phyloP scores from a whole-genome alignment of 2,113 vertebrate genomes.

The Coturnix japonica region DNA sequence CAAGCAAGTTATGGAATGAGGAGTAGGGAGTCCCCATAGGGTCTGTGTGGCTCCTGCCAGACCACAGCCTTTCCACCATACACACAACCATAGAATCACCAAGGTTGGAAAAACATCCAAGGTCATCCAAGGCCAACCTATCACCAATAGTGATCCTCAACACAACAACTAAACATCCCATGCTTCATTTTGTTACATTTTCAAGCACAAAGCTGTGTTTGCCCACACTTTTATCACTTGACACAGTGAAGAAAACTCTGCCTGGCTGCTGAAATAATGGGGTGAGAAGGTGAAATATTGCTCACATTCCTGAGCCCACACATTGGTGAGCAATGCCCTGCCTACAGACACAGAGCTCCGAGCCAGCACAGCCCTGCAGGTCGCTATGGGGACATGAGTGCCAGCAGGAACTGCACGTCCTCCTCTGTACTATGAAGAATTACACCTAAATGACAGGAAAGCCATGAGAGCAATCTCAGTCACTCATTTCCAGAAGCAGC shows the following conservation, averaged over 20 bases:
- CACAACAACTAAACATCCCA: not conserved
- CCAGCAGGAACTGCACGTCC: not conserved
- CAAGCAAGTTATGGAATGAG: not conserved
- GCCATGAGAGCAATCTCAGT: fast-evolving
- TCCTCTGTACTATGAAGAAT: fast-evolving
- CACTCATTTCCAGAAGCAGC: fast-evolving
- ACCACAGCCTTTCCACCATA: not conserved
- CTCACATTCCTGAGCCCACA: not conserved
- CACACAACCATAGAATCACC: no score
- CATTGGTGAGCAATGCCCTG: not conserved
- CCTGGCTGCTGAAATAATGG: not conserved
- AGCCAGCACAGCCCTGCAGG: not conserved
- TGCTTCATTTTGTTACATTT: not conserved
- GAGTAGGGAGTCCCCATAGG: not conserved
- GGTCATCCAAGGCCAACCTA: no score
- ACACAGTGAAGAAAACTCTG: not conserved
- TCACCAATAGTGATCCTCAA: no score
- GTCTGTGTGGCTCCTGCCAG: no score
- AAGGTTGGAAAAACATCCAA: no score
- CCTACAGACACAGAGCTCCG: not conserved
- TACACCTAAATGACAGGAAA: not conserved
- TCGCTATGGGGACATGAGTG: not conserved
- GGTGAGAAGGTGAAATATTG: not conserved
- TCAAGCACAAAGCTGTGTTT: not conserved
- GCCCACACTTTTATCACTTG: not conserved